phyloP scores from a whole-genome alignment of 2,113 vertebrate species.

The Gavia stellata region DNA sequence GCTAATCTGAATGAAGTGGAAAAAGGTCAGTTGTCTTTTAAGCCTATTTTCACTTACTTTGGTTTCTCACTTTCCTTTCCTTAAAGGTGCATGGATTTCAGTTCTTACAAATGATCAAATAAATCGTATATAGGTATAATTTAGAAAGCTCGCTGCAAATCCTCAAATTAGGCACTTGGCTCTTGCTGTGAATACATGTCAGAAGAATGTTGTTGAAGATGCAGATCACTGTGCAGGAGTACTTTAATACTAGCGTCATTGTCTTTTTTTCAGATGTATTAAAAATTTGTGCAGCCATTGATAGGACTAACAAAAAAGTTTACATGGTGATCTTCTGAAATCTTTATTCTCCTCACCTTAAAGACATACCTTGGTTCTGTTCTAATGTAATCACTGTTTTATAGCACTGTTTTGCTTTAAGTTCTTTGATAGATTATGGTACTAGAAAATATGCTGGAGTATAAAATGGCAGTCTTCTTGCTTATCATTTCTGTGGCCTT shows the following conservation, averaged over 20 bases:
- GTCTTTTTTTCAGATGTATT: not conserved
- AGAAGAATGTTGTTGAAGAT: not conserved
- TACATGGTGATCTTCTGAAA: not conserved
- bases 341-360: not conserved
- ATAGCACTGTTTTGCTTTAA: not conserved
- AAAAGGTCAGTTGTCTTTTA: conserved; percentile 96
- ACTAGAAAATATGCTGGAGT: not conserved
- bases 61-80: conserved; percentile 57
- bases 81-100: conserved; percentile 60
- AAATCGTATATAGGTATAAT: not conserved
- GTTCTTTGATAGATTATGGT: not conserved
- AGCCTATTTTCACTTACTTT: conserved; percentile 71
- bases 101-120: conserved; percentile 5
- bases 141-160: conserved; percentile 34
- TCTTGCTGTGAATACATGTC: not conserved
- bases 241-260: not conserved
- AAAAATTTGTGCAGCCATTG: not conserved
- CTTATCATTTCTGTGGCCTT: not conserved
- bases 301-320: not conserved
- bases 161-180: not conserved
- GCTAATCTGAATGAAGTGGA: conserved; percentile 99
- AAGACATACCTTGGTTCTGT: not conserved
- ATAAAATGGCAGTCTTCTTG: not conserved
- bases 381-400: not conserved
- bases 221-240: not conserved